Conservation (phyloP, 2,113 vertebrate species). For the Mus spicilegus region DNA sequence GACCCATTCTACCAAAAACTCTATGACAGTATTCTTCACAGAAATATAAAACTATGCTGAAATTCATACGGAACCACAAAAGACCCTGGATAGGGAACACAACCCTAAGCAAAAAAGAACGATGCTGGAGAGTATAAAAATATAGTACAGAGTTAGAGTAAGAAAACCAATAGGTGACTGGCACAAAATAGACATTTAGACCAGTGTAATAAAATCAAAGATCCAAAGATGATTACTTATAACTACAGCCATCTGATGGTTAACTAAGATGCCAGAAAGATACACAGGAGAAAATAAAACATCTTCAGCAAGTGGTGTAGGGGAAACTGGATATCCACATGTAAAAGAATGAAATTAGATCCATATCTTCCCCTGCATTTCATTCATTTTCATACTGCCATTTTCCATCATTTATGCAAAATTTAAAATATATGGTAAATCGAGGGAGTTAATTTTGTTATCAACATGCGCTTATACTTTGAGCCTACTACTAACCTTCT, state of each 20-base stretch:
- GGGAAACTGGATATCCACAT: neutral
- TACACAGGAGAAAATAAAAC: too few species aligned
- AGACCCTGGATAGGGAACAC: neutral
- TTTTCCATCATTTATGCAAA: neutral
- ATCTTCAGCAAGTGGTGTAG: neutral
- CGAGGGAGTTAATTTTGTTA: neutral
- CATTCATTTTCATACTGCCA: neutral
- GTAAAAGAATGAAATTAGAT: neutral
- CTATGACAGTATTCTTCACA: neutral
- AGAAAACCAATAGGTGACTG: neutral
- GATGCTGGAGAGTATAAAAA: neutral
- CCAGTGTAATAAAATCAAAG: neutral
- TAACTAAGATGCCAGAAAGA: neutral
- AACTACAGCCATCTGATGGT: neutral
- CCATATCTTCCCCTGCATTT: too few species aligned
- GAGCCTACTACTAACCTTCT: neutral
- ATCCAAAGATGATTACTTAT: neutral
- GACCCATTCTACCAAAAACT: neutral
- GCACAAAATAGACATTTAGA: neutral
- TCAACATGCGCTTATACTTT: neutral
- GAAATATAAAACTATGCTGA: neutral
- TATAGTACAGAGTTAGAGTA: neutral
- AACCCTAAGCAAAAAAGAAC: neutral
- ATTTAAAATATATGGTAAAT: neutral
- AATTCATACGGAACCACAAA: neutral